Percentiles rank a stretch among this genome's conserved stretches.
phyloP scores from a whole-genome alignment of 2,888 invertebrate genomes.

The Drosophila neonasuta region DNA sequence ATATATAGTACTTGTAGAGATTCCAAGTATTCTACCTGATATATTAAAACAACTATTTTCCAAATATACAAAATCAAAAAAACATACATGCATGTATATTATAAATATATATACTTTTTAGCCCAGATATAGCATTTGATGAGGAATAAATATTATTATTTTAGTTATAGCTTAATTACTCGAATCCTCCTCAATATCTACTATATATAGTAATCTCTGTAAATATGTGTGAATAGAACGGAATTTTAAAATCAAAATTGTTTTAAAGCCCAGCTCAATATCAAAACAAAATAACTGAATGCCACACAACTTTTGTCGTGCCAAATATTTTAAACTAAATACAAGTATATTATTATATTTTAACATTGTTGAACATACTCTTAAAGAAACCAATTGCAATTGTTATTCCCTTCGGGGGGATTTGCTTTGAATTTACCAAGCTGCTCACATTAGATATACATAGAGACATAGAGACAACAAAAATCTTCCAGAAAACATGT shows the following conservation, averaged over 20 bases:
- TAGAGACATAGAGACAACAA: neutral
- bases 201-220: conserved; percentile 8
- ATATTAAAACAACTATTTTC: conserved; percentile 37
- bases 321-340: conserved; percentile 53
- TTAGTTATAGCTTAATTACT: conserved; percentile 29
- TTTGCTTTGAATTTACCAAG: conserved; percentile 22
- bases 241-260: conserved; percentile 57
- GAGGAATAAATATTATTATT: conserved; percentile 21
- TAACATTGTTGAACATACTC: neutral
- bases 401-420: conserved; percentile 26
- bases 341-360: neutral
- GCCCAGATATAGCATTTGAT: conserved; percentile 28
- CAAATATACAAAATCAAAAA: conserved; percentile 21
- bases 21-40: conserved; percentile 53
- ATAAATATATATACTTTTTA: conserved; percentile 33
- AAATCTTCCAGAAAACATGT: neutral
- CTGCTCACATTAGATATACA: no score
- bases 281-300: conserved; percentile 6
- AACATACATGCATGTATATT: conserved; percentile 5
- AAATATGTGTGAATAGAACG: conserved; percentile 40
- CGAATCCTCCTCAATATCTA: conserved; percentile 10
- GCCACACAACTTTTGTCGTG: conserved; percentile 32
- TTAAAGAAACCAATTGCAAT: conserved; percentile 3
- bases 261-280: conserved; percentile 61
- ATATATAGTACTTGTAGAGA: conserved; percentile 24